Percentiles rank a stretch among this genome's conserved stretches.
Evolutionary conservation across 2,797 vertebrate species (phyloP).

Genomic region (Brotula barbata): DNA sequence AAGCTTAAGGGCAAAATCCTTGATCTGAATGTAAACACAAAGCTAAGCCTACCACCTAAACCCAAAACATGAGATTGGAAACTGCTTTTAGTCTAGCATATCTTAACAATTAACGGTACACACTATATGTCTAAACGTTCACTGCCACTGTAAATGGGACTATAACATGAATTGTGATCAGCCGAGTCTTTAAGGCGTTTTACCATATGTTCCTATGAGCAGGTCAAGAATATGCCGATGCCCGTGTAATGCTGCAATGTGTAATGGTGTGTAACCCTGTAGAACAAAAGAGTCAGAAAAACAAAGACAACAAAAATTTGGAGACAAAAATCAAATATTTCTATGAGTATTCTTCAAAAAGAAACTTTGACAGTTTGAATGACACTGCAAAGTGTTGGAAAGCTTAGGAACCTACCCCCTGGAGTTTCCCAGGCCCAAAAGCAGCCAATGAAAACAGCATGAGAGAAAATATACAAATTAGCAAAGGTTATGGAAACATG

Average conservation of each 20-base stretch:
- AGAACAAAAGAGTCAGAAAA: conserved; percentile 20
- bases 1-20: conserved; percentile 4
- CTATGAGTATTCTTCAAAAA: not conserved
- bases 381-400: conserved; percentile 29
- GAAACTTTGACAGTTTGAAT: too few species aligned
- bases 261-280: conserved; percentile 83
- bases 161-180: too few species aligned
- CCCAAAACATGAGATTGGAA: not conserved
- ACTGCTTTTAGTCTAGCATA: not conserved
- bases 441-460: conserved; percentile 57
- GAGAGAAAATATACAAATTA: conserved; percentile 76
- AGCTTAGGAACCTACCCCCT: conserved; percentile 77
- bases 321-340: not conserved
- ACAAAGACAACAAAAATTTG: not conserved
- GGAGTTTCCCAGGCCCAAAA: conserved; percentile 62
- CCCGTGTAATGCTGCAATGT: conserved; percentile 82
- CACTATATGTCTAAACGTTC: too few species aligned
- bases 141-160: too few species aligned
- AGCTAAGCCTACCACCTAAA: not conserved
- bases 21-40: conserved; percentile 28
- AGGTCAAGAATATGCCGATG: conserved; percentile 79
- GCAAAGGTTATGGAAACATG: conserved; percentile 81
- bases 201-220: conserved; percentile 78
- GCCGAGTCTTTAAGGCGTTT: conserved; percentile 31
- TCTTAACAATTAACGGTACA: too few species aligned